Percentiles rank a stretch among this genome's conserved stretches.
phyloP scores from a whole-genome alignment of 2,888 invertebrate species.

The Lampropteryx suffumata region DNA sequence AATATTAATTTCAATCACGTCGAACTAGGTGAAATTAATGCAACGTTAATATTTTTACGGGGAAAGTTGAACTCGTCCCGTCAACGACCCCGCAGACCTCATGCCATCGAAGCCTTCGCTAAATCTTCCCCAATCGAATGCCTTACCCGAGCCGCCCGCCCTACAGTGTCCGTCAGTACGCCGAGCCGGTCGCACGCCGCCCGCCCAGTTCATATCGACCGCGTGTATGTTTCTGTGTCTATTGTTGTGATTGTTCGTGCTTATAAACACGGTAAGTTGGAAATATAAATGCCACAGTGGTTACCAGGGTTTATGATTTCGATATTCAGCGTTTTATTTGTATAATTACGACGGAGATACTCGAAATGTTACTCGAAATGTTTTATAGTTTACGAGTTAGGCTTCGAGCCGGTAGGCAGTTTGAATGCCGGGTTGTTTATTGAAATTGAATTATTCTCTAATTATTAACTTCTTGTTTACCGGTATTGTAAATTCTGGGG shows the following conservation, averaged over 20 bases:
- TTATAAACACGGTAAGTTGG: constrained; percentile 31
- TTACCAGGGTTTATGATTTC: not conserved
- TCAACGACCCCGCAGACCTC: constrained; percentile 28
- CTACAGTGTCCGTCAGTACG: constrained; percentile 56
- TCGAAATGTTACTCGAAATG: constrained; percentile 9
- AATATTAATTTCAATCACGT: too few species aligned
- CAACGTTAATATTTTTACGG: constrained; percentile 32
- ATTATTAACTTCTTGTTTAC: too few species aligned
- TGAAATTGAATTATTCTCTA: constrained; percentile 25
- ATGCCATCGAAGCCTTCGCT: constrained; percentile 24
- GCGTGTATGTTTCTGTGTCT: constrained; percentile 52
- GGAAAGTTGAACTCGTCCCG: constrained; percentile 33
- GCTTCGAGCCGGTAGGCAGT: constrained; percentile 25
- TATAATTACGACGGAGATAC: not conserved
- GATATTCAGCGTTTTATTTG: not conserved
- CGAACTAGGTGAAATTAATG: constrained; percentile 10
- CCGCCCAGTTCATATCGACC: constrained; percentile 45
- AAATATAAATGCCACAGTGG: not conserved
- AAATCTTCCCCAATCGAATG: constrained; percentile 37
- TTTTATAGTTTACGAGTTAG: constrained; percentile 21
- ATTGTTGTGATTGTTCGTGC: constrained; percentile 45
- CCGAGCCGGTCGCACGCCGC: constrained; percentile 56
- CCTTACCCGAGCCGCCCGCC: constrained; percentile 51
- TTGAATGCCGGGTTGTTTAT: constrained; percentile 27
- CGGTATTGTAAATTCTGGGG: too few species aligned